Evolutionary conservation across 1,140 invertebrate genomes (phyloP).

Genomic region (Zophobas atratus): DNA sequence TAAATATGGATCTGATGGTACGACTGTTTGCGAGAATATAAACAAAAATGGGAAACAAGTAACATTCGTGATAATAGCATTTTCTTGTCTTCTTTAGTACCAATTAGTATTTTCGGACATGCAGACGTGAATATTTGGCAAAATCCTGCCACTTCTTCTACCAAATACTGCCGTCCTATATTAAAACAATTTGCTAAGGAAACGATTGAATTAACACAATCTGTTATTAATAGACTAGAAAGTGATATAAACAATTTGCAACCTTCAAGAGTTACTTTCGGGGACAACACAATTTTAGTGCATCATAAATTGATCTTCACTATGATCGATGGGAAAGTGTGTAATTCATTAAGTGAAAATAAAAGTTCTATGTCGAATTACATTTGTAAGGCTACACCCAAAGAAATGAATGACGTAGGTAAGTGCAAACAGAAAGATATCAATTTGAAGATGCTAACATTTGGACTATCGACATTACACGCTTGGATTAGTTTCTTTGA

Average conservation of each 20-base stretch:
- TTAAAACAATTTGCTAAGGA: conserved; percentile 52
- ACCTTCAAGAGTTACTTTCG: conserved; percentile 3
- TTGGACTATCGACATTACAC: conserved; percentile 43
- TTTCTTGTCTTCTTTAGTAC: no score
- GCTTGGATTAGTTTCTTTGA: conserved; percentile 52
- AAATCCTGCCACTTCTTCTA: no score
- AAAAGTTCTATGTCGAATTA: conserved; percentile 55
- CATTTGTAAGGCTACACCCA: conserved; percentile 58
- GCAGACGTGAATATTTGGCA: no score
- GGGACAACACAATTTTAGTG: conserved; percentile 31
- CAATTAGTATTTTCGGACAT: no score
- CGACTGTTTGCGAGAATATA: no score
- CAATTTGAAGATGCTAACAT: not conserved
- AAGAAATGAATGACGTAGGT: conserved; percentile 57
- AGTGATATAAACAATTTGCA: conserved; percentile 36
- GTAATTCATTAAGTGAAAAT: conserved; percentile 59
- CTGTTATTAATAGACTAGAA: conserved; percentile 53
- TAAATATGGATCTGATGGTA: no score
- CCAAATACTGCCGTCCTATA: no score
- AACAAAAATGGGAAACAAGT: no score
- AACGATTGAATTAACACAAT: conserved; percentile 47
- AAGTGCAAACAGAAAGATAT: not conserved
- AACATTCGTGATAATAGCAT: no score
- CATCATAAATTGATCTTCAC: conserved; percentile 56
- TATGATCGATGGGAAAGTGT: conserved; percentile 64